phyloP scores from a whole-genome alignment of 1,140 invertebrate genomes.

The Ceratina japonica region DNA sequence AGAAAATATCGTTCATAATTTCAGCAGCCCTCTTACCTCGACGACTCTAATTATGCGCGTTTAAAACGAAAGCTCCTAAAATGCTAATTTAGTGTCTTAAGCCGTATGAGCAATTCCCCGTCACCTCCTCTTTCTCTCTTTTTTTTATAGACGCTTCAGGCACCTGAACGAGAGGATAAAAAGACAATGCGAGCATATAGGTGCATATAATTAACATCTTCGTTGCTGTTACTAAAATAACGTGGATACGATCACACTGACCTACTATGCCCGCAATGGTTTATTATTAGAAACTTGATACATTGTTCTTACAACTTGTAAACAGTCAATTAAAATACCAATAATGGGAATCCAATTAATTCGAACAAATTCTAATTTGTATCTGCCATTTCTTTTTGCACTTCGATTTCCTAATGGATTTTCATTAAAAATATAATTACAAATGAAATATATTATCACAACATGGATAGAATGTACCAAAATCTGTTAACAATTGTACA shows the following conservation, averaged over 20 bases:
- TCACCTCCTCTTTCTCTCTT: not conserved
- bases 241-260: not conserved
- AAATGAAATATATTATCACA: no score
- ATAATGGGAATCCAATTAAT: no score
- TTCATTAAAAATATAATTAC: no score
- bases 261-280: not conserved
- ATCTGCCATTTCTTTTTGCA: no score
- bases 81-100: constrained; percentile 1
- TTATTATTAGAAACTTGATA: constrained; percentile 16
- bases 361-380: no score
- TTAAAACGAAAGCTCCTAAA: not conserved
- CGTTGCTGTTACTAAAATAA: constrained; percentile 19
- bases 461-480: no score
- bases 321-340: no score
- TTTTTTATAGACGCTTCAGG: not conserved
- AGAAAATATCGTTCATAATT: constrained; percentile 18
- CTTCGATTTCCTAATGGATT: no score
- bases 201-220: constrained; percentile 33
- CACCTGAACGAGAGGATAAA: not conserved
- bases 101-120: not conserved
- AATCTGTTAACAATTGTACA: no score
- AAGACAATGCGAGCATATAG: not conserved
- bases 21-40: not conserved
- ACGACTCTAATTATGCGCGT: constrained; percentile 10
- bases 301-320: not conserved